phyloP scores from a whole-genome alignment of 2,797 vertebrate species.

The Hippocampus kuda region DNA sequence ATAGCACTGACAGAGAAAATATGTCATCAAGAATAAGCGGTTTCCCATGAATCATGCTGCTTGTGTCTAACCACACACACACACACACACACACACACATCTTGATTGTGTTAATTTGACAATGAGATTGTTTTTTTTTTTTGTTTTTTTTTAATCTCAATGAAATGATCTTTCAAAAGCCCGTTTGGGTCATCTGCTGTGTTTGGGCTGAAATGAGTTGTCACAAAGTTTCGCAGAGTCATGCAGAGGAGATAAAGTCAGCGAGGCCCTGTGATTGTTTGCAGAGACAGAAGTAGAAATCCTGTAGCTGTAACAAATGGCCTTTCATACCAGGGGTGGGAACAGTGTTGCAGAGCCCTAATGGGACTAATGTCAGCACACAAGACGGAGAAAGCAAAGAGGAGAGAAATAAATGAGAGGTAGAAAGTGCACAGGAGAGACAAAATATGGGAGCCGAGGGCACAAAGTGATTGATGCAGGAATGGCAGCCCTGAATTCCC shows the following conservation, averaged over 20 bases:
- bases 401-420: conserved; percentile 15
- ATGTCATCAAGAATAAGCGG: neutral
- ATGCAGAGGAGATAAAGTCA: conserved; percentile 45
- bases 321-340: conserved; percentile 30
- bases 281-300: conserved; percentile 21
- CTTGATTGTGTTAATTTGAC: neutral
- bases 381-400: conserved; percentile 12
- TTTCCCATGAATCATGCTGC: neutral
- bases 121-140: conserved; percentile 1
- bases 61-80: too few species aligned
- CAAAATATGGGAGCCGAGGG: conserved; percentile 11
- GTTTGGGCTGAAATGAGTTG: conserved; percentile 36
- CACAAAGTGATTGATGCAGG: conserved; percentile 15
- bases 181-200: neutral
- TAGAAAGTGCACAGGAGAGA: conserved; percentile 14
- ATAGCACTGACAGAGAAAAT: neutral
- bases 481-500: conserved; percentile 10
- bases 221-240: conserved; percentile 31
- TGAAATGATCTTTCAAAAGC: conserved; percentile 15
- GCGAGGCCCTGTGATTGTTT: conserved; percentile 10
- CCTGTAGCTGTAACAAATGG: conserved; percentile 42
- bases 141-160: conserved; percentile 18
- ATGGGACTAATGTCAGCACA: conserved; percentile 34
- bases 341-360: conserved; percentile 20
- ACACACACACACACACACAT: too few species aligned